Conservation (phyloP, 2,113 vertebrate genomes). For the Ptilorrhoa leucosticta region DNA sequence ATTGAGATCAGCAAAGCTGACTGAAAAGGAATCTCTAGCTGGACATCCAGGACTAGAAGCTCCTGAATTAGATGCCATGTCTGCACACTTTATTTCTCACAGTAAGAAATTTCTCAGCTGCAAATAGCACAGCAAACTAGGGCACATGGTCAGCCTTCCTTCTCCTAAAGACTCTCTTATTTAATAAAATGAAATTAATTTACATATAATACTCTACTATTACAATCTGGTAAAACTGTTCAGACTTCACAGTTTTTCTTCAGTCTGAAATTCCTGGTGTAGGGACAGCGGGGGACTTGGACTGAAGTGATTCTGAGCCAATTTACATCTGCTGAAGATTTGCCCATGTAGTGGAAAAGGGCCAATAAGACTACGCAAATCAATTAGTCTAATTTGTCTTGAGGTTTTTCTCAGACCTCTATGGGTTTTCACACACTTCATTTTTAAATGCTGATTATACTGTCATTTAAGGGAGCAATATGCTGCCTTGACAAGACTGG, state of each 20-base stretch:
- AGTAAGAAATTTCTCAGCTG: not conserved
- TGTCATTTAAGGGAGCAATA: slow-evolving; percentile 1
- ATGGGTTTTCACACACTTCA: not conserved
- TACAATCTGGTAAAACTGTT: not conserved
- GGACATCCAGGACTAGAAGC: not conserved
- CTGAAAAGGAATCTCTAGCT: not conserved
- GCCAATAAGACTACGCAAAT: not conserved
- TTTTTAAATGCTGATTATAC: slow-evolving; percentile 15
- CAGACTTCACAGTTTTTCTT: not conserved
- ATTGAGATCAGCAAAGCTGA: not conserved
- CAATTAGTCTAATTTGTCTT: slow-evolving; percentile 10
- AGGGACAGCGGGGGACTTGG: not conserved
- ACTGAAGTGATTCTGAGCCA: not conserved
- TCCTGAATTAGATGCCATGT: not conserved
- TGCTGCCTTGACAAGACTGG: not conserved
- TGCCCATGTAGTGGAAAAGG: not conserved
- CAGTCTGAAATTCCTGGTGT: not conserved
- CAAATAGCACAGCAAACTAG: not conserved
- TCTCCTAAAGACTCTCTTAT: not conserved
- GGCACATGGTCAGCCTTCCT: not conserved
- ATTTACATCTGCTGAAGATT: not conserved
- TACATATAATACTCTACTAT: not conserved
- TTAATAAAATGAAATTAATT: not conserved
- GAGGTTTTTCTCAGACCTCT: not conserved
- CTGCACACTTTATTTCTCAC: not conserved